Evolutionary conservation across 2,797 vertebrate species (phyloP).

Genomic region (Emys orbicularis): DNA sequence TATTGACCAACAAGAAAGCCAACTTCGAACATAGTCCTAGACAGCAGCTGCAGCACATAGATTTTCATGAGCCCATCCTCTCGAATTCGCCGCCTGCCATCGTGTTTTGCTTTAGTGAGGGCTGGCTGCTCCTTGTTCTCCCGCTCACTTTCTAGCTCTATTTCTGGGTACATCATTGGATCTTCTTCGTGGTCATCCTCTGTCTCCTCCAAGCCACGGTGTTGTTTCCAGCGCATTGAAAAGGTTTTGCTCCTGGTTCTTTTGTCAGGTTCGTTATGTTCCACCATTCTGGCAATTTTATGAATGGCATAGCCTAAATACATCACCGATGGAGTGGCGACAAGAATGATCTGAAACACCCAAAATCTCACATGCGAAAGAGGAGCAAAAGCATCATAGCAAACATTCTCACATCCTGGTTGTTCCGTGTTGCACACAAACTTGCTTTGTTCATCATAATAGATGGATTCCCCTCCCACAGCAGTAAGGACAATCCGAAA

Average conservation of each 20-base stretch:
- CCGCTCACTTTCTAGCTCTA: constrained; percentile 82
- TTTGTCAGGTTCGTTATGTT: constrained; percentile 75
- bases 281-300: constrained; percentile 93
- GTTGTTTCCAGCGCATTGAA: constrained; percentile 85
- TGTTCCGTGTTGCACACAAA: constrained; percentile 98
- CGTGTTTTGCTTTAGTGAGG: constrained; percentile 88
- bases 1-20: constrained; percentile 96
- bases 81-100: constrained; percentile 90
- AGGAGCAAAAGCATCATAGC: constrained; percentile 96
- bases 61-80: constrained; percentile 96
- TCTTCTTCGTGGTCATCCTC: constrained; percentile 93
- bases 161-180: constrained; percentile 91
- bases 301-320: constrained; percentile 97
- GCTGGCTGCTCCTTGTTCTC: constrained; percentile 87
- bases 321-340: constrained; percentile 94
- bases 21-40: constrained; percentile 90
- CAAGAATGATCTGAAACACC: constrained; percentile 98
- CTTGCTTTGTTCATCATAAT: constrained; percentile 98
- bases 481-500: constrained; percentile 98
- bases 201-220: constrained; percentile 86
- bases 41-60: constrained; percentile 95
- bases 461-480: constrained; percentile 98
- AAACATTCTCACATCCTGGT: constrained; percentile 98
- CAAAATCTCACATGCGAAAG: constrained; percentile 97
- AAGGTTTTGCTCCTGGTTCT: constrained; percentile 76